These are phyloP conservation scores for Drosophila setosimentum DNA, from an alignment of 2,888 invertebrate species.

Conservation along the genomic window DNA sequence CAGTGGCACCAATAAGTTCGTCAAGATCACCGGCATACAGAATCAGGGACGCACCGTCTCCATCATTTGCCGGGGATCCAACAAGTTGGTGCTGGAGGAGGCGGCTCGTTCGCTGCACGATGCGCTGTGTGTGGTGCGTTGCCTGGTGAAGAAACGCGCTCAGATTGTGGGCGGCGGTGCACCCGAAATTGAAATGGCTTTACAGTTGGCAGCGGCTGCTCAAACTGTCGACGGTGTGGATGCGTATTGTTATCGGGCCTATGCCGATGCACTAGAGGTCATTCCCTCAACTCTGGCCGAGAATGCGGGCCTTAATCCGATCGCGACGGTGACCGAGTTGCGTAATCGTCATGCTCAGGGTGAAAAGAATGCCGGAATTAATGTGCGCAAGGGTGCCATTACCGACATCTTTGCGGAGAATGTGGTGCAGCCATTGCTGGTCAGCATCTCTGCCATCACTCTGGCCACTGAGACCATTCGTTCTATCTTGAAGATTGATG, in stretches of 20 bases:
- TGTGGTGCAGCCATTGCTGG: slow-evolving; percentile 98
- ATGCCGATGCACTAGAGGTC: slow-evolving; percentile 97
- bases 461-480: slow-evolving; percentile 98
- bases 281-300: slow-evolving; percentile 96
- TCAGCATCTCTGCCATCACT: slow-evolving; percentile 96
- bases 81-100: slow-evolving; percentile 95
- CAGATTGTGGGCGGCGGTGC: slow-evolving; percentile 98
- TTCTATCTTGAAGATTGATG: slow-evolving; percentile 99
- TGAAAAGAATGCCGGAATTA: slow-evolving; percentile 95
- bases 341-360: slow-evolving; percentile 96
- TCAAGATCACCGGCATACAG: slow-evolving; percentile 95
- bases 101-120: slow-evolving; percentile 97
- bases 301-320: slow-evolving; percentile 95
- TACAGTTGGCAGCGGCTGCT: slow-evolving; percentile 92
- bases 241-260: slow-evolving; percentile 97
- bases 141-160: slow-evolving; percentile 96
- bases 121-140: slow-evolving; percentile 96
- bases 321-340: slow-evolving; percentile 98
- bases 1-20: slow-evolving; percentile 94
- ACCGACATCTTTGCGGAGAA: slow-evolving; percentile 98
- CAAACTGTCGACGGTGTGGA: slow-evolving; percentile 95
- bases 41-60: slow-evolving; percentile 96
- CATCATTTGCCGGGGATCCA: slow-evolving; percentile 94
- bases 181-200: slow-evolving; percentile 97
- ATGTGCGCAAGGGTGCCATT: slow-evolving; percentile 97